These are phyloP conservation scores for Gadus macrocephalus DNA, from an alignment of 2,113 vertebrate species.

Conservation along the genomic window DNA sequence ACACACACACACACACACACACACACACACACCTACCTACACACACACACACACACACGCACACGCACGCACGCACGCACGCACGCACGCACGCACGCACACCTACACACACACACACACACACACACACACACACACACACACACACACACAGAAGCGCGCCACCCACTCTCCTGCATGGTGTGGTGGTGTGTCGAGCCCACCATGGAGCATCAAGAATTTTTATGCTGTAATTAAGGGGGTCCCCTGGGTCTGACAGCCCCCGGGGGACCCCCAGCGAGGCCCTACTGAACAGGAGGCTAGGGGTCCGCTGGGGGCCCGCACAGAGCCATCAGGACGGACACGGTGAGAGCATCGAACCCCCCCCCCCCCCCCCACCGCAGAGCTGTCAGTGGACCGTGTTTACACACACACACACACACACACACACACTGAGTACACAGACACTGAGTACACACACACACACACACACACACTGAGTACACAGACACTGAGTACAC, in stretches of 20 bases:
- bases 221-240: conserved; percentile 50
- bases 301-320: too few relatives aligned
- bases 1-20: too few relatives aligned
- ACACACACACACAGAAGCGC: background rate
- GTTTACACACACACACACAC: too few relatives aligned
- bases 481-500: too few relatives aligned
- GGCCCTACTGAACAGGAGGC: conserved; percentile 38
- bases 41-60: background rate
- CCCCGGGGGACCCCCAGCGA: background rate
- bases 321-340: too few relatives aligned
- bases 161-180: conserved; percentile 9
- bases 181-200: conserved; percentile 1
- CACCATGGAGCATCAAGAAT: conserved; percentile 22
- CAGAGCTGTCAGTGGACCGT: background rate
- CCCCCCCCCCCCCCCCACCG: too few relatives aligned
- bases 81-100: too few relatives aligned
- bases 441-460: background rate
- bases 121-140: background rate
- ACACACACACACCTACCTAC: too few relatives aligned
- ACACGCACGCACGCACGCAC: too few relatives aligned
- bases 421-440: too few relatives aligned
- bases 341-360: too few relatives aligned
- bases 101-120: too few relatives aligned
- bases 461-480: background rate
- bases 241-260: conserved; percentile 21